phyloP scores from a whole-genome alignment of 2,888 invertebrate species.

The Archaeoteleia sp. region DNA sequence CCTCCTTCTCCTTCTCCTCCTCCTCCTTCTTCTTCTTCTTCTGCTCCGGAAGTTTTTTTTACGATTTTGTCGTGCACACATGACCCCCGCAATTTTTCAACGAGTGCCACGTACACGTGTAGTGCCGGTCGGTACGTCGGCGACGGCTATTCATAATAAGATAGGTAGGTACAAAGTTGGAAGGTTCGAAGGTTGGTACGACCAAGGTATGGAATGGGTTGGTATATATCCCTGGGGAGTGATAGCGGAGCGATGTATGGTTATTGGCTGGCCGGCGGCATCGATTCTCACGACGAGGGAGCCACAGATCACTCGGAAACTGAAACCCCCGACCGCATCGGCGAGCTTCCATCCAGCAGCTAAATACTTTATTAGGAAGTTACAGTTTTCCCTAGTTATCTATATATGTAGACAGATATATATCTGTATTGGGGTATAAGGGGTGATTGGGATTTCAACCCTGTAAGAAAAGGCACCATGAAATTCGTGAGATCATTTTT shows the following conservation, averaged over 20 bases:
- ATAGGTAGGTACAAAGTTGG: slow-evolving; percentile 57
- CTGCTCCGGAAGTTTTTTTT: too few relatives aligned
- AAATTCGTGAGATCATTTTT: not conserved
- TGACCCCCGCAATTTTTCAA: slow-evolving; percentile 45
- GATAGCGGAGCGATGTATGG: slow-evolving; percentile 73
- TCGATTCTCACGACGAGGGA: slow-evolving; percentile 75
- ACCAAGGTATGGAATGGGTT: slow-evolving; percentile 37
- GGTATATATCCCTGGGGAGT: slow-evolving; percentile 69
- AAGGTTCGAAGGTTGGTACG: slow-evolving; percentile 43
- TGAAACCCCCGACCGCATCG: slow-evolving; percentile 66
- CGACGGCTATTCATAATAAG: slow-evolving; percentile 66
- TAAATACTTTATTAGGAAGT: slow-evolving; percentile 73
- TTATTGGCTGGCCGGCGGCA: slow-evolving; percentile 74
- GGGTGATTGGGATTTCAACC: slow-evolving; percentile 8
- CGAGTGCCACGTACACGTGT: slow-evolving; percentile 29
- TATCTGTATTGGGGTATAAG: slow-evolving; percentile 27
- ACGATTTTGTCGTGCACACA: too few relatives aligned
- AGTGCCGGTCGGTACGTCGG: slow-evolving; percentile 31
- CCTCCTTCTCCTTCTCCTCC: too few relatives aligned
- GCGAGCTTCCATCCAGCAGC: slow-evolving; percentile 52
- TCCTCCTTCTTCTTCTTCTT: too few relatives aligned
- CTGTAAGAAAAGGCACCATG: not conserved
- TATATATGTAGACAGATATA: slow-evolving; percentile 25
- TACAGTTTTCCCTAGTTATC: slow-evolving; percentile 60
- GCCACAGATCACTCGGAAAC: slow-evolving; percentile 74